Evolutionary conservation across 2,113 vertebrate species (phyloP).

Genomic region (Rafetus swinhoei): DNA sequence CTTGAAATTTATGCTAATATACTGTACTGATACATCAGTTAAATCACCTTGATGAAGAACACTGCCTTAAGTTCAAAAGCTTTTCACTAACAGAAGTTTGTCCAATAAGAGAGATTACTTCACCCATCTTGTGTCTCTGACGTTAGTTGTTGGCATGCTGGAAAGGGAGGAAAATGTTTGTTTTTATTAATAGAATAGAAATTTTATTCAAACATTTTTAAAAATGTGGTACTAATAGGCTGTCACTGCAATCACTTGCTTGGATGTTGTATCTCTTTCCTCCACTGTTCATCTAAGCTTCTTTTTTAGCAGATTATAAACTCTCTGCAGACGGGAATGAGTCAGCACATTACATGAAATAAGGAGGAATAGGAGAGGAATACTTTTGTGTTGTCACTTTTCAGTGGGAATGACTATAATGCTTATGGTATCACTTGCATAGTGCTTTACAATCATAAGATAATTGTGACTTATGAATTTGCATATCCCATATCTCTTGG

Average conservation of each 20-base stretch:
- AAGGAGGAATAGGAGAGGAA: constrained; percentile 36
- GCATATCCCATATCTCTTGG: no score
- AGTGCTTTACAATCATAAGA: not conserved
- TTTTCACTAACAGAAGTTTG: not conserved
- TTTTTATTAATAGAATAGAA: not conserved
- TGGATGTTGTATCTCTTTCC: not conserved
- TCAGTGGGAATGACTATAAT: constrained; percentile 11
- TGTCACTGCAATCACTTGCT: not conserved
- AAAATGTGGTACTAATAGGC: not conserved
- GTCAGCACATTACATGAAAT: constrained; percentile 29
- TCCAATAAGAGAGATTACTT: not conserved
- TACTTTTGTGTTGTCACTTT: not conserved
- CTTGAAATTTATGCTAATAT: not conserved
- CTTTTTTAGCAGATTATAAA: constrained; percentile 33
- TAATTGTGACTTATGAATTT: not conserved
- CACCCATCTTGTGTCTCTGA: not conserved
- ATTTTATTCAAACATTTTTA: not conserved
- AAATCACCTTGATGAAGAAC: not conserved
- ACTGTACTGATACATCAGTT: not conserved
- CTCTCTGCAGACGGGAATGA: constrained; percentile 8
- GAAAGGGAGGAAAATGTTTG: not conserved
- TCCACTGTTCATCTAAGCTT: not conserved
- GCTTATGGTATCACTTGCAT: not conserved
- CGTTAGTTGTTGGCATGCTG: rapidly evolving
- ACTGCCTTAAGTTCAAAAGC: not conserved